These are phyloP conservation scores for Pinctada fucata DNA, from an alignment of 2,888 invertebrate genomes.

Conservation along the genomic window DNA sequence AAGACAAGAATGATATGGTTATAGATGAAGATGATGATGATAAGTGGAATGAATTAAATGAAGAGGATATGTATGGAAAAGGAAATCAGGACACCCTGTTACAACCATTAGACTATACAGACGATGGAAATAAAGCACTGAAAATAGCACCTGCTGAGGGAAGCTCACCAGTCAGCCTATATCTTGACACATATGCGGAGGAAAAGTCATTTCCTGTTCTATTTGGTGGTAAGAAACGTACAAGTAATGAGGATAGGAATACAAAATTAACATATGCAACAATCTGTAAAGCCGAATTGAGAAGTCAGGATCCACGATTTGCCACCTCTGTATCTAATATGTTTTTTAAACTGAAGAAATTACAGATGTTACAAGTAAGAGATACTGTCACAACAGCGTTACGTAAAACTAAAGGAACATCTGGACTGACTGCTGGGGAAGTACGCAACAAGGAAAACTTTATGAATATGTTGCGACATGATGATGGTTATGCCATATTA, in stretches of 20 bases:
- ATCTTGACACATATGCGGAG: conserved; percentile 15
- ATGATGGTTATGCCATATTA: conserved; percentile 43
- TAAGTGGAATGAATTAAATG: not conserved
- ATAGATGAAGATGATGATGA: not conserved
- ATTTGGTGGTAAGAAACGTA: conserved; percentile 3
- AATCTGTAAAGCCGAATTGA: conserved; percentile 36
- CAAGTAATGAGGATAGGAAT: not conserved
- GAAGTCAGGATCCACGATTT: conserved; percentile 36
- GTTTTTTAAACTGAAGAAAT: conserved; percentile 43
- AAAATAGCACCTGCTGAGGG: conserved; percentile 20
- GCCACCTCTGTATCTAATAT: conserved; percentile 36
- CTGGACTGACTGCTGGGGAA: conserved; percentile 26
- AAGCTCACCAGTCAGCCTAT: conserved; percentile 9
- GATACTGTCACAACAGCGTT: conserved; percentile 14
- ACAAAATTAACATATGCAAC: conserved; percentile 18
- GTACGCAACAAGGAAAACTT: conserved; percentile 22
- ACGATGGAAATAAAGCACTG: not conserved
- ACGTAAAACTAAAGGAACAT: conserved; percentile 30
- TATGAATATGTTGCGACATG: conserved; percentile 5
- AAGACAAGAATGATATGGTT: not conserved
- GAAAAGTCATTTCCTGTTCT: conserved; percentile 23
- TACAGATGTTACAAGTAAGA: conserved; percentile 14
- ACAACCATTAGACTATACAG: not conserved
- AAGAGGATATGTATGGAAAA: not conserved
- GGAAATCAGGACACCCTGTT: not conserved